Evolutionary conservation across 2,888 invertebrate genomes (phyloP), one percentile per base, ranked within the genome.

Genomic region (Acanthacorydalis orientalis): DNA sequence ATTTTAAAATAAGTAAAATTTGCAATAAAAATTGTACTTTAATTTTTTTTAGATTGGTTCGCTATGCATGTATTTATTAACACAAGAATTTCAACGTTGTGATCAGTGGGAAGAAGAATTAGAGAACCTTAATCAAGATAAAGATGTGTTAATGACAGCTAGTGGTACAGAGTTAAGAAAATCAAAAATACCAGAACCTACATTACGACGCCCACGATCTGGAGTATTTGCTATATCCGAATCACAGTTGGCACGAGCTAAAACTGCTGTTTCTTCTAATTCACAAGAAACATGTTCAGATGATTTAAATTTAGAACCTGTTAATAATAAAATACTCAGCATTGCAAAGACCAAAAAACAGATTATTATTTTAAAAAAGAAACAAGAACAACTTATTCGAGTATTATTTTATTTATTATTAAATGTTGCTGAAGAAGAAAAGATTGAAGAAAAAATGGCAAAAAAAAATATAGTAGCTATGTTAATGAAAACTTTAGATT

Each of bases 371-470:
- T 72, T 93, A 49, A 86, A 91, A 11, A 84, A 83, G 59, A 92
- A 95, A 64, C 96, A 97, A 63, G 93, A 96, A 59, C 89, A 92
- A 60, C 70, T 96, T 16, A 68, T 96, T 33, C 72, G 91, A 64
- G 93, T 92, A 42, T 87, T 90, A 3, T 89, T 90, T 64, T 92
- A 93, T 65, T 74, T 98, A 61, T 70, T 98, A 47, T 69, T 96
- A 44, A 97, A 98, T 64, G 84, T 98, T 64, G 88, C 96, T 4
- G 93, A 95, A 65, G 96, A 95, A 70, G 78, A 88, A 8, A 85
- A 85, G 63, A 86, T 96, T 3, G 97, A 97, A 67, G 85, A 91
- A 66, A 98, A 98, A 71, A 97, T 98, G 89, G 80, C 89, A 31
- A 88, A 90, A 58, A 87, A 93, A 64, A 89, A 87, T 59, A 80